Evolutionary conservation across 2,888 invertebrate species (phyloP).

Genomic region (Tiliacea citrago): DNA sequence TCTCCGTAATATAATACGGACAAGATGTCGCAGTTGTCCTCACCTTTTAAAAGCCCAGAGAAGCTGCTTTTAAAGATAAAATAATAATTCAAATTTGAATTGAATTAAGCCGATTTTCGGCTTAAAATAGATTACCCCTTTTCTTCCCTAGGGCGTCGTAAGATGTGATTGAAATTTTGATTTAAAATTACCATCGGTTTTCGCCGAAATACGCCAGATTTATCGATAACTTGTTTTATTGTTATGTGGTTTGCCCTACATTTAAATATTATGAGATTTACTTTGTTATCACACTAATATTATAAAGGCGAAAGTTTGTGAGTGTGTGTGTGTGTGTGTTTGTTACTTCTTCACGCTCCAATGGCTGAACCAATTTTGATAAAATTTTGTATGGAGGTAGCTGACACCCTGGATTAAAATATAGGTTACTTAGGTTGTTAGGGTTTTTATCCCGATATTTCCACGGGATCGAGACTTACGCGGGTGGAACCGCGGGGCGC

Average conservation of each 20-base stretch:
- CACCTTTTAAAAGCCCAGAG: background rate
- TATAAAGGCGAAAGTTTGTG: no score
- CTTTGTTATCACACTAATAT: no score
- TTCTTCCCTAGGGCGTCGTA: constrained; percentile 16
- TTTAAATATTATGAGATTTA: constrained; percentile 5
- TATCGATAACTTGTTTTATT: constrained; percentile 1
- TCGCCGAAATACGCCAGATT: background rate
- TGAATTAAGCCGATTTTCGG: constrained; percentile 16
- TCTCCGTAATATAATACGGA: background rate
- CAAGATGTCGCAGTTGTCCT: background rate
- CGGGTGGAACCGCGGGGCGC: no score
- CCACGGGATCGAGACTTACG: no score
- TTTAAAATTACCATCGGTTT: constrained; percentile 22
- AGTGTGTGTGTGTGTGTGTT: no score
- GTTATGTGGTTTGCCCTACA: background rate
- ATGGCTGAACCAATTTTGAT: no score
- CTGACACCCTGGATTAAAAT: no score
- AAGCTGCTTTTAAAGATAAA: constrained; percentile 2
- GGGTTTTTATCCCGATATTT: no score
- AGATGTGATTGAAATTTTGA: constrained; percentile 19
- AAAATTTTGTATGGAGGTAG: no score
- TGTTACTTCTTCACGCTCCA: no score
- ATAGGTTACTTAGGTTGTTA: no score
- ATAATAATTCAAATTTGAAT: constrained; percentile 19
- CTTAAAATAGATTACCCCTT: constrained; percentile 17